Evolutionary conservation across 2,113 vertebrate species (phyloP).

Genomic region (Salvelinus fontinalis): DNA sequence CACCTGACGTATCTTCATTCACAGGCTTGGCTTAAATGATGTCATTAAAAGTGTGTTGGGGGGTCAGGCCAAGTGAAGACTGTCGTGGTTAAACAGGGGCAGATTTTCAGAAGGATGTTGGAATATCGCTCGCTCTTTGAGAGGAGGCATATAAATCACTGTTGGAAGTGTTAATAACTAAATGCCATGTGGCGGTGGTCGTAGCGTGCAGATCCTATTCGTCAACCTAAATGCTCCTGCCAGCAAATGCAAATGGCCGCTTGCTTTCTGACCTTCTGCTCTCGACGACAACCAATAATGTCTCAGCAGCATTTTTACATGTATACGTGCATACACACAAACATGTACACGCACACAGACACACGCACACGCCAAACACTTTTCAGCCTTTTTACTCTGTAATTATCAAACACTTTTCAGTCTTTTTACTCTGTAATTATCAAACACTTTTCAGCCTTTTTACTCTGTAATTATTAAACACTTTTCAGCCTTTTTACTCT

Average conservation of each 20-base stretch:
- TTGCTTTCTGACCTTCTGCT: slow-evolving; percentile 21
- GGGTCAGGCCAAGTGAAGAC: too few relatives aligned
- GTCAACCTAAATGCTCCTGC: slow-evolving; percentile 81
- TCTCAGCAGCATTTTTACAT: background rate
- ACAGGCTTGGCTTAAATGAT: too few relatives aligned
- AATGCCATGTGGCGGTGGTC: slow-evolving; percentile 62
- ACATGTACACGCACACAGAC: too few relatives aligned
- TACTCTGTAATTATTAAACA: too few relatives aligned
- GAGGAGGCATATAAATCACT: slow-evolving; percentile 82
- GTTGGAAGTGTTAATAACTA: slow-evolving; percentile 83
- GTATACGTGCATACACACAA: background rate
- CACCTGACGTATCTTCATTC: too few relatives aligned
- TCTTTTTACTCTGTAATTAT: too few relatives aligned
- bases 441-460: too few relatives aligned
- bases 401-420: too few relatives aligned
- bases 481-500: too few relatives aligned
- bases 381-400: too few relatives aligned
- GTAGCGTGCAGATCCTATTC: slow-evolving; percentile 77
- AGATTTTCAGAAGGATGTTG: slow-evolving; percentile 83
- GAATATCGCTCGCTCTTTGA: slow-evolving; percentile 55
- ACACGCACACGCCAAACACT: too few relatives aligned
- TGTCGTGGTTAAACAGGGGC: slow-evolving; percentile 52
- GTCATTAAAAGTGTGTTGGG: too few relatives aligned
- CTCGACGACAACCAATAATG: background rate
- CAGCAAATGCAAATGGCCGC: slow-evolving; percentile 67